Conservation (phyloP, 2,113 vertebrate species). For the Callorhinus ursinus region DNA sequence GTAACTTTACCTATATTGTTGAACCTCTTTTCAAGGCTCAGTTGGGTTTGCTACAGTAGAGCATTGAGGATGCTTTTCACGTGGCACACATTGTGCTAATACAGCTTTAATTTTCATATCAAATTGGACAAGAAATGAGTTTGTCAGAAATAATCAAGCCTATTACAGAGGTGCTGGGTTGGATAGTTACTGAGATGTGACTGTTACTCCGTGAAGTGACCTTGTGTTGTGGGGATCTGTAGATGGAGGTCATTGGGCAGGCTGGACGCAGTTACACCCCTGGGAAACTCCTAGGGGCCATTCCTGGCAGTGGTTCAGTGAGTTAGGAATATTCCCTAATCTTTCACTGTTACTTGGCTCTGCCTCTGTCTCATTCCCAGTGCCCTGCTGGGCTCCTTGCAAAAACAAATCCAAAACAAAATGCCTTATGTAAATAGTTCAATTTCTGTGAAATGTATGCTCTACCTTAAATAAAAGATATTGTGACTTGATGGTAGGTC, state of each 20-base stretch:
- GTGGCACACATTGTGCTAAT: constrained; percentile 57
- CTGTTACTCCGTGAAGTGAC: background rate
- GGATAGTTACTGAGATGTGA: constrained; percentile 58
- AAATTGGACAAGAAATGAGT: constrained; percentile 79
- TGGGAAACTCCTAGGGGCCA: background rate
- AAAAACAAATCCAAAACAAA: background rate
- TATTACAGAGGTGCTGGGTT: constrained; percentile 61
- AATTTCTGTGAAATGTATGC: background rate
- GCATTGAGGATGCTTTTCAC: background rate
- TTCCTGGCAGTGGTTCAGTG: background rate
- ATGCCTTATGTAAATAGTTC: background rate
- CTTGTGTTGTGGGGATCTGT: constrained; percentile 24
- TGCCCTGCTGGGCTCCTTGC: background rate
- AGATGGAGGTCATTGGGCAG: constrained; percentile 58
- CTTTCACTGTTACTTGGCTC: background rate
- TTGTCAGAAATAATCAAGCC: constrained; percentile 74
- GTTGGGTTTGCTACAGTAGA: background rate
- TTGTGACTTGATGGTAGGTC: background rate
- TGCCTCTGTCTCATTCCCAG: background rate
- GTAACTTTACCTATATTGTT: background rate
- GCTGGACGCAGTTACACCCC: constrained; percentile 17
- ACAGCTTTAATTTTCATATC: constrained; percentile 78
- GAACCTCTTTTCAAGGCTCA: background rate
- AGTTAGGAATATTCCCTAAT: background rate
- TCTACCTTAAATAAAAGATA: background rate